These are phyloP conservation scores for Dasysyrphus albostriatus DNA, from an alignment of 2,888 invertebrate genomes.

Conservation along the genomic window DNA sequence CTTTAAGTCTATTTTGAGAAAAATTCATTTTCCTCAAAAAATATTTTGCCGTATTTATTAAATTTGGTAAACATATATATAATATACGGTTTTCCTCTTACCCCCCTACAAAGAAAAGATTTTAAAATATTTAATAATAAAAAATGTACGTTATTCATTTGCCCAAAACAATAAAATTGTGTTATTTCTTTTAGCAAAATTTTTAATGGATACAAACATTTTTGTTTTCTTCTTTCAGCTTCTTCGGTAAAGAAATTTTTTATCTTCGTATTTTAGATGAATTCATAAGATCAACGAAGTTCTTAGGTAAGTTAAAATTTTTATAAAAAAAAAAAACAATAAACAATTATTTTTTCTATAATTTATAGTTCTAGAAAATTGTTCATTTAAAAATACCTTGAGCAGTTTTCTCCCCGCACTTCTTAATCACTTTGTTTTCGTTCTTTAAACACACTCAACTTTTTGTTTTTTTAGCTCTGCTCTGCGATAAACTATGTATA, in stretches of 20 bases:
- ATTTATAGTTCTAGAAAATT: background rate
- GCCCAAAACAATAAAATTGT: background rate
- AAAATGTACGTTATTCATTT: too few species aligned
- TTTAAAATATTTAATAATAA: too few species aligned
- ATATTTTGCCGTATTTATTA: too few species aligned
- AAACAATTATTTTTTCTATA: background rate
- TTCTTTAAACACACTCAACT: conserved; percentile 19
- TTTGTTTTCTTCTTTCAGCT: conserved; percentile 51
- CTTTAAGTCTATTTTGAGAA: too few species aligned
- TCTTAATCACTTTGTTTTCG: conserved; percentile 33
- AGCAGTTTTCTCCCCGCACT: background rate
- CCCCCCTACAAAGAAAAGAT: too few species aligned
- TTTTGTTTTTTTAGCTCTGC: conserved; percentile 5
- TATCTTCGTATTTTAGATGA: conserved; percentile 57
- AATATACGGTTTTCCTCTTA: too few species aligned
- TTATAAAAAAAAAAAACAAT: conserved; percentile 1
- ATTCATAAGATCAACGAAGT: conserved; percentile 33
- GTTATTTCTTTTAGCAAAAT: background rate
- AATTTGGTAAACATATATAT: too few species aligned
- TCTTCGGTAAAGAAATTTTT: conserved; percentile 31
- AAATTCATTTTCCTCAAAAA: too few species aligned
- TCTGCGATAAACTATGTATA: conserved; percentile 36
- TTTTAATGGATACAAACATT: background rate
- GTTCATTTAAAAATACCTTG: conserved; percentile 46
- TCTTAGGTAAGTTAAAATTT: conserved; percentile 57